These are phyloP conservation scores for Bradypus variegatus DNA, from an alignment of 2,797 vertebrate species.

Conservation along the genomic window DNA sequence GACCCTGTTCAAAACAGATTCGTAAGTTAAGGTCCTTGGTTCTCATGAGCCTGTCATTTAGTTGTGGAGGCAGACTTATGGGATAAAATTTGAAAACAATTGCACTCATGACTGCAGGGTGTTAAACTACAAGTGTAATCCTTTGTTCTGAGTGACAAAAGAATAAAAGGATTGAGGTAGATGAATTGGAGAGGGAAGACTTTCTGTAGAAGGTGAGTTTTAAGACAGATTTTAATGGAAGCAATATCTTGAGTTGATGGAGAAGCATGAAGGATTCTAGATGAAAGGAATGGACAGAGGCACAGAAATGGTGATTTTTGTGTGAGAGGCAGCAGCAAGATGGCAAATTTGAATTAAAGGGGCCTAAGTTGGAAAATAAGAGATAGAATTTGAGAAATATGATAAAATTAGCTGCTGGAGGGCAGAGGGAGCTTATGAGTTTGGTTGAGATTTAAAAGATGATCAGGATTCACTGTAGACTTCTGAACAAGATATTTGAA, in stretches of 20 bases:
- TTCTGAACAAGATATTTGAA: conserved; percentile 10
- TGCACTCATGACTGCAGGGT: background rate
- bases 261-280: background rate
- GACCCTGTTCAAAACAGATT: conserved; percentile 2
- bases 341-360: conserved; percentile 24
- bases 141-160: conserved; percentile 31
- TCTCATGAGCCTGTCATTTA: background rate
- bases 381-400: background rate
- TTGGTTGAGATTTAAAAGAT: conserved; percentile 27
- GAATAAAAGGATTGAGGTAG: conserved; percentile 15
- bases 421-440: background rate
- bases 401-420: background rate
- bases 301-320: background rate
- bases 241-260: background rate
- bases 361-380: background rate
- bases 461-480: background rate
- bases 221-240: conserved; percentile 18
- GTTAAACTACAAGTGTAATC: conserved; percentile 30
- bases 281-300: background rate
- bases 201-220: conserved; percentile 10
- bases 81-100: conserved; percentile 3
- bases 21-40: background rate
- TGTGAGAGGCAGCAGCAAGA: background rate
- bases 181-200: conserved; percentile 2
- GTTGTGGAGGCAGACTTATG: background rate